Evolutionary conservation across 2,888 invertebrate genomes (phyloP), one percentile per base, ranked within the genome.

Genomic region (Quadriops clusia): DNA sequence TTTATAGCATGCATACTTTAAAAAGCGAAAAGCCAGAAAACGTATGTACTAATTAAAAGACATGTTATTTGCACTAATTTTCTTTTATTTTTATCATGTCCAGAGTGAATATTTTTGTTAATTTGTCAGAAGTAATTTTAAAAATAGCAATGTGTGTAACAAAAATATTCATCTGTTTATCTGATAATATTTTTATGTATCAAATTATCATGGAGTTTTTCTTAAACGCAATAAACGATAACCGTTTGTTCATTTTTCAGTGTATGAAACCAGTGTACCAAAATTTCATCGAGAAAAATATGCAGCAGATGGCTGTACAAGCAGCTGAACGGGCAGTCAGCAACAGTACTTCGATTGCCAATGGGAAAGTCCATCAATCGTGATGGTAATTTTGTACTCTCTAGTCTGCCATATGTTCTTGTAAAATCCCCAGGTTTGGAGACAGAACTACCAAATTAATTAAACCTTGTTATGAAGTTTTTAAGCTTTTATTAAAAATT

Each of bases 191-290:
- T n/a, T n/a, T n/a, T n/a, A n/a, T n/a, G n/a, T n/a, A n/a, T n/a
- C n/a, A n/a, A n/a, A n/a, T n/a, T n/a, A n/a, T n/a, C n/a, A n/a
- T n/a, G n/a, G n/a, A n/a, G n/a, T n/a, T n/a, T n/a, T n/a, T n/a
- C n/a, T 18, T 7, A 10, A 17, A 22, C 15, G 15, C 16, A 14
- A 18, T 12, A 21, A 17, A 17, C 14, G 15, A 10, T 30, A 17
- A 30, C n/a, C n/a, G n/a, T 24, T 18, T 15, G 7, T 25, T 28
- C 32, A 25, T 23, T 40, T 59, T 64, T 3, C 64, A 86, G 86
- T 64, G 81, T 45, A 76, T 87, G 79, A 83, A 83, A 61, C 85
- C 85, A 42, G 61, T 78, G 41, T 85, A 85, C 61, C 80, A 85
- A 57, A 67, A 74, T 39, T 80, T 80, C 55, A 69, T 85, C 54